Conservation (phyloP, 2,797 vertebrate genomes). For the Enteromius viviparus region DNA sequence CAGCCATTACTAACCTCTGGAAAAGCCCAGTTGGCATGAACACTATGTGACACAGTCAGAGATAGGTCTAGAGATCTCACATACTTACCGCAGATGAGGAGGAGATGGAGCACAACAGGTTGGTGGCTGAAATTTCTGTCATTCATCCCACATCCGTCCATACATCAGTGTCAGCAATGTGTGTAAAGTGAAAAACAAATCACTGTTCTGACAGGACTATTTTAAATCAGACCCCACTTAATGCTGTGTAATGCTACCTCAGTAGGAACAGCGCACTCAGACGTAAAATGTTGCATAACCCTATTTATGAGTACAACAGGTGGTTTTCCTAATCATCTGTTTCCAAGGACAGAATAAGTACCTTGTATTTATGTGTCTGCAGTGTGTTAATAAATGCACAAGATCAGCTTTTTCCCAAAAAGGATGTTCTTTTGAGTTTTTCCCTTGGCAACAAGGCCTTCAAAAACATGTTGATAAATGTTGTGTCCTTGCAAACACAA, state of each 20-base stretch:
- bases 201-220: constrained; percentile 5
- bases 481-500: constrained; percentile 16
- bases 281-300: constrained; percentile 25
- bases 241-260: constrained; percentile 6
- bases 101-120: constrained; percentile 35
- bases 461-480: constrained; percentile 26
- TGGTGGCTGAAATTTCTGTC: constrained; percentile 38
- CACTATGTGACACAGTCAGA: constrained; percentile 34
- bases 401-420: constrained; percentile 9
- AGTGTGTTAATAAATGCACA: not conserved
- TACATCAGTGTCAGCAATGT: constrained; percentile 10
- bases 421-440: constrained; percentile 9
- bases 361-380: constrained; percentile 12
- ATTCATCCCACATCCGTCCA: constrained; percentile 21
- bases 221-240: constrained; percentile 25
- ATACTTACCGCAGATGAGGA: constrained; percentile 34
- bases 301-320: constrained; percentile 21
- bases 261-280: not conserved
- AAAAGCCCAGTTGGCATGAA: constrained; percentile 35
- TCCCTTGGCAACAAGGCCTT: constrained; percentile 11
- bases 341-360: constrained; percentile 20
- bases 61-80: constrained; percentile 38
- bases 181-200: constrained; percentile 13
- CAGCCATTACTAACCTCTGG: constrained; percentile 20
- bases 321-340: constrained; percentile 16